Conservation (phyloP, 1,140 invertebrate genomes). For the Battus philenor region DNA sequence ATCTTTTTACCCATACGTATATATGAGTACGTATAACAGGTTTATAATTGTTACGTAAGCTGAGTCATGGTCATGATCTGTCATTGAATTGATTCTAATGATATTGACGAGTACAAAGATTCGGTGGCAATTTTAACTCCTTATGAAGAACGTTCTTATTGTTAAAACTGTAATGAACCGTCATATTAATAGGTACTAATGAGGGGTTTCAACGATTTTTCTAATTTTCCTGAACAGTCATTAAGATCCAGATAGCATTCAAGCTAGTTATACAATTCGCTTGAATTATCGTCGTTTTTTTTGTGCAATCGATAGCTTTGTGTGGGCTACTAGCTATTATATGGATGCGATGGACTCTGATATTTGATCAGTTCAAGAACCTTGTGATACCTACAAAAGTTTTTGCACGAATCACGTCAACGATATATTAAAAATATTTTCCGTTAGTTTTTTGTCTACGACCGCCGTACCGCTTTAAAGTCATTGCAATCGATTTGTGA, state of each 20-base stretch:
- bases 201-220: too few relatives aligned
- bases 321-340: too few relatives aligned
- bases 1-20: background rate
- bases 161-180: too few relatives aligned
- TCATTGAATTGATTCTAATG: slow-evolving; percentile 21
- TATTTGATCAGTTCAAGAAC: slow-evolving; percentile 10
- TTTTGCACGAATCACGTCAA: slow-evolving; percentile 9
- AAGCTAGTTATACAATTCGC: too few relatives aligned
- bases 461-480: background rate
- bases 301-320: too few relatives aligned
- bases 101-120: slow-evolving; percentile 1
- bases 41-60: slow-evolving; percentile 31
- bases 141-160: too few relatives aligned
- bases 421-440: slow-evolving; percentile 19
- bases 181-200: too few relatives aligned
- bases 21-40: slow-evolving; percentile 4
- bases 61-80: slow-evolving; percentile 28
- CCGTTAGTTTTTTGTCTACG: slow-evolving; percentile 20
- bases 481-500: slow-evolving; percentile 15
- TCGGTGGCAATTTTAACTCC: too few relatives aligned
- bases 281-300: too few relatives aligned
- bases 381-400: background rate
- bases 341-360: too few relatives aligned
- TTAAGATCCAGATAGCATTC: too few relatives aligned
- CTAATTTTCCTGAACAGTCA: too few relatives aligned